Percentiles rank a stretch among this genome's conserved stretches.
These are phyloP conservation scores for Creontiades dilutus DNA, from an alignment of 2,888 invertebrate genomes.

Conservation along the genomic window DNA sequence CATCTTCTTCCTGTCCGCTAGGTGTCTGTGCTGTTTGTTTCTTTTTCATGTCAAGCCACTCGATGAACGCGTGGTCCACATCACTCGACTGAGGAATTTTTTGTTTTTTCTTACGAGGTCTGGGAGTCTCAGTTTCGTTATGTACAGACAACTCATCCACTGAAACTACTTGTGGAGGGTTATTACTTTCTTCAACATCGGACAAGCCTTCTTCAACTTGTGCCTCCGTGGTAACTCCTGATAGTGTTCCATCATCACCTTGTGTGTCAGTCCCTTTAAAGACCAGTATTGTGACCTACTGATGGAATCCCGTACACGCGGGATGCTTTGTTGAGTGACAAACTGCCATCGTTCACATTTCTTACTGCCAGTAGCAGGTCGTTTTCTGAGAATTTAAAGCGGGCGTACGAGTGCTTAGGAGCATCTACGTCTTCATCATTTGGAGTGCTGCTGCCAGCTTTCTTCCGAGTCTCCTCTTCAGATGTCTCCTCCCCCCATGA, in stretches of 20 bases:
- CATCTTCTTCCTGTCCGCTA: slow-evolving; percentile 8
- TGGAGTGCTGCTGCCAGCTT: no score
- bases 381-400: neutral
- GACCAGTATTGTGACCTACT: no score
- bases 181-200: neutral
- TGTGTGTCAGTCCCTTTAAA: no score
- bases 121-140: slow-evolving; percentile 6
- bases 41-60: slow-evolving; percentile 8
- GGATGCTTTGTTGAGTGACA: slow-evolving; percentile 13
- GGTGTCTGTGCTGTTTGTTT: neutral
- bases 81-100: neutral
- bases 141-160: no score
- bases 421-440: no score
- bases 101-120: neutral
- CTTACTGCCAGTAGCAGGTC: neutral
- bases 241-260: no score
- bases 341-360: slow-evolving; percentile 10
- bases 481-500: no score
- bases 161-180: neutral
- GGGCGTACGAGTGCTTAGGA: neutral
- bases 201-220: slow-evolving; percentile 14
- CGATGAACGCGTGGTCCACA: slow-evolving; percentile 9
- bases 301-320: neutral
- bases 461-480: no score
- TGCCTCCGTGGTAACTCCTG: neutral